Conservation (phyloP, 2,113 vertebrate species). For the Urocitellus parryii region DNA sequence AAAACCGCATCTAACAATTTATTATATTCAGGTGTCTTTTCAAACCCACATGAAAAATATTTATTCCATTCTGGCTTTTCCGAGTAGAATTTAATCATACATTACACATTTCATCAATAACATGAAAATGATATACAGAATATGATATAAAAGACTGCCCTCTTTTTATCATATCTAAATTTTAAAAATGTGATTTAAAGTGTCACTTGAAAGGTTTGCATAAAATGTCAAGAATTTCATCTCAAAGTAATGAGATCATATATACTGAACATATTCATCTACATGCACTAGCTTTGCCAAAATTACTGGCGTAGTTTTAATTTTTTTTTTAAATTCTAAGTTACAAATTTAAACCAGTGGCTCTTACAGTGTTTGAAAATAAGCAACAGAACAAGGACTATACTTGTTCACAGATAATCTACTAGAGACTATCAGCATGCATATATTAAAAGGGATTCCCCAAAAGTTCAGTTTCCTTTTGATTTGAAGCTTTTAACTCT, state of each 20-base stretch:
- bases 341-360: slow-evolving; percentile 26
- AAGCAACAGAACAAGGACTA: background rate
- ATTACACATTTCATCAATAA: slow-evolving; percentile 52
- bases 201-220: slow-evolving; percentile 13
- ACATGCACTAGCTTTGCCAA: background rate
- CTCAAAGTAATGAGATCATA: slow-evolving; percentile 31
- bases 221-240: slow-evolving; percentile 54
- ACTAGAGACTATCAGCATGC: background rate
- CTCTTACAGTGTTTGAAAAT: slow-evolving; percentile 43
- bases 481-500: slow-evolving; percentile 21
- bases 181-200: slow-evolving; percentile 41
- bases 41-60: background rate
- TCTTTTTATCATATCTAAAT: slow-evolving; percentile 41
- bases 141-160: background rate
- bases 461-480: slow-evolving; percentile 6
- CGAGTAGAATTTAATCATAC: slow-evolving; percentile 54
- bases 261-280: slow-evolving; percentile 46
- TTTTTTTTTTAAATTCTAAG: background rate
- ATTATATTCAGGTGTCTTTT: slow-evolving; percentile 24
- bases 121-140: slow-evolving; percentile 48
- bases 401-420: background rate
- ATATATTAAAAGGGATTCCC: background rate
- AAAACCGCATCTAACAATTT: background rate
- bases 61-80: slow-evolving; percentile 33
- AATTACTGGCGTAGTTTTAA: background rate